Evolutionary conservation across 2,113 vertebrate genomes (phyloP).

Genomic region (Cryptotis parvus): DNA sequence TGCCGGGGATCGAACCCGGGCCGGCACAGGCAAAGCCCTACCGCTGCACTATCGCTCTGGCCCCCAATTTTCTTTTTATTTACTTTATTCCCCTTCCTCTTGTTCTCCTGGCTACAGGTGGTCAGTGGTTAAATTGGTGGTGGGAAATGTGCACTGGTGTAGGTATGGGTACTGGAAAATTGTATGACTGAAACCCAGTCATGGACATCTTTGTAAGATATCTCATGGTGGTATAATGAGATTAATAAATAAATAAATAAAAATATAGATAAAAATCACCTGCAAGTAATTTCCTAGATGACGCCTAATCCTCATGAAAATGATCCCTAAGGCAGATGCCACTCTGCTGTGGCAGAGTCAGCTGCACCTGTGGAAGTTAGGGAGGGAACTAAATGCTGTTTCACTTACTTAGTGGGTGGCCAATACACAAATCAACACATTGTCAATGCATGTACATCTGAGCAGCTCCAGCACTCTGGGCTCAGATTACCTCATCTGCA

Average conservation of each 20-base stretch:
- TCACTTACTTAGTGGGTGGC: background rate
- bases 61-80: too few species aligned
- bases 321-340: background rate
- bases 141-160: too few species aligned
- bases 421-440: background rate
- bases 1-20: too few species aligned
- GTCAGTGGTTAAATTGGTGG: too few species aligned
- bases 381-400: background rate
- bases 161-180: too few species aligned
- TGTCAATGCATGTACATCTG: background rate
- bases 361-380: background rate
- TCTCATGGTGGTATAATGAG: too few species aligned
- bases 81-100: background rate
- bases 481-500: background rate
- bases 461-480: background rate
- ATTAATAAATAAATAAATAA: too few species aligned
- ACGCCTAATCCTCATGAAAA: background rate
- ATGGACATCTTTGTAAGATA: too few species aligned
- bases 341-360: background rate
- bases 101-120: background rate
- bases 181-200: too few species aligned
- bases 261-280: slow-evolving; percentile 38
- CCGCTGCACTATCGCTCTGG: too few species aligned
- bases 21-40: too few species aligned
- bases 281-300: background rate